Evolutionary conservation across 2,888 invertebrate species (phyloP), one percentile per base, ranked within the genome.

Genomic region (Eurytoma californica): DNA sequence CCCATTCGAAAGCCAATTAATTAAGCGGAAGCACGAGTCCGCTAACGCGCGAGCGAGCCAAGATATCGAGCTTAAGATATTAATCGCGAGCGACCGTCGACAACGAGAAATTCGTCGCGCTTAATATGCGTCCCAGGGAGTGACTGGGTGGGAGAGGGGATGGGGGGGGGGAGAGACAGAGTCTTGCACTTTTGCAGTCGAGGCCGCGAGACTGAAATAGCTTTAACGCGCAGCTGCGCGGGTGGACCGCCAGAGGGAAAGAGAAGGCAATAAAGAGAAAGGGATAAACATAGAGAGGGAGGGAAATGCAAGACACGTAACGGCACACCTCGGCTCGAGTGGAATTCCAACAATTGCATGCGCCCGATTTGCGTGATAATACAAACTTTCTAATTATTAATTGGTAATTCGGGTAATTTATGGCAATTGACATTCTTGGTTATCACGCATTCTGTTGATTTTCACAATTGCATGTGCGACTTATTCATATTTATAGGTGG

Each of bases 341-440:
- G 67, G 30, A 67, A 67, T 67, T 67, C 18, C 28, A 67, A 53
- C 67, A 67, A 67, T 67, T 28, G 51, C 12, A 67, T 24, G 53
- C 67, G 28, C 49, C 28, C 53, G 28, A 28, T 67, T 67, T 28
- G 51, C 12, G 20, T 53, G 51, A 18, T 63, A 39, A 47, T 39
- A 16, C 28, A 53, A 53, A 20, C 67, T 53, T n/a, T 24, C 28
- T 20, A 53, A 53, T 53, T 51, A 67, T 28, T 53, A 49, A 28
- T 53, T 24, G 53, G 7, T 39, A 0, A 53, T 28, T 28, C 12
- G 16, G 53, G 53, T 30, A 53, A 63, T 60, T 28, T n/a, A 47
- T n/a, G 53, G 67, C 24, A 67, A 51, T 24, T 24, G 28, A 28
- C 51, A 53, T 7, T 24, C 24, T 28, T 51, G 51, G 51, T 66